These are phyloP conservation scores for Ephialtes manifestator DNA, from an alignment of 2,888 invertebrate genomes.

Conservation along the genomic window DNA sequence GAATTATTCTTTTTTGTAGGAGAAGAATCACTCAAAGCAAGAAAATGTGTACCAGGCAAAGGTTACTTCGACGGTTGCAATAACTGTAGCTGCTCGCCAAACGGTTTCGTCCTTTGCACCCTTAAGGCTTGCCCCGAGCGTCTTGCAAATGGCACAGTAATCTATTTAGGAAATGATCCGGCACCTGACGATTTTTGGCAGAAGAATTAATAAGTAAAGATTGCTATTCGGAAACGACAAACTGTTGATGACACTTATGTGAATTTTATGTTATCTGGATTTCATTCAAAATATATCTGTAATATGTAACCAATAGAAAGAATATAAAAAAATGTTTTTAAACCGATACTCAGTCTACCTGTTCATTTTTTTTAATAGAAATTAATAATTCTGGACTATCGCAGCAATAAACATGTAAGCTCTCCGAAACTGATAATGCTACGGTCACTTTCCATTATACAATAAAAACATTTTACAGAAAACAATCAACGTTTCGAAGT, in stretches of 20 bases:
- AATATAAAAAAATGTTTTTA: background rate
- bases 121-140: background rate
- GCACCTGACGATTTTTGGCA: constrained; percentile 12
- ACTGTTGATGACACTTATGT: background rate
- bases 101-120: background rate
- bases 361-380: no score
- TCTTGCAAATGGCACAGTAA: background rate
- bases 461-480: no score
- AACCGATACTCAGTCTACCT: no score
- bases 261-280: background rate
- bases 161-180: background rate
- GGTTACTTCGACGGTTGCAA: constrained; percentile 10
- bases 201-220: background rate
- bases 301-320: background rate
- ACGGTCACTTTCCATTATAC: no score
- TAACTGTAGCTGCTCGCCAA: background rate
- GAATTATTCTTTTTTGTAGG: background rate
- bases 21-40: background rate
- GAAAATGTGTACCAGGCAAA: background rate
- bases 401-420: no score
- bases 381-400: no score
- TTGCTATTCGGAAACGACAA: background rate
- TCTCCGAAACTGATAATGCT: no score
- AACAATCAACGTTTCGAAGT: no score
- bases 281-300: background rate